Evolutionary conservation across 2,888 invertebrate genomes (phyloP).

Genomic region (Chymomyza procnemis): DNA sequence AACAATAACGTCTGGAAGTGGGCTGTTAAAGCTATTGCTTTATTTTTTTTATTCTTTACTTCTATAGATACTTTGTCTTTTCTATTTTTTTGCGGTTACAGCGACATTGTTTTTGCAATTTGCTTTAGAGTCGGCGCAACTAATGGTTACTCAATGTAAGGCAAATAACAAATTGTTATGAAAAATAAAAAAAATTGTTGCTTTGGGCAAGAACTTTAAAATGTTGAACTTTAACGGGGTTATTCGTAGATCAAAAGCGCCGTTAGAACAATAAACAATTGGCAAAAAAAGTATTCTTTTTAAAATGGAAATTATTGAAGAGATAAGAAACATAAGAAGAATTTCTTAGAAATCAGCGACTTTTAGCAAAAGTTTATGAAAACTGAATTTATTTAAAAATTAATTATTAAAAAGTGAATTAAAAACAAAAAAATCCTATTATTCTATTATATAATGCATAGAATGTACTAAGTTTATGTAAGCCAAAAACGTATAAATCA

Average conservation of each 20-base stretch:
- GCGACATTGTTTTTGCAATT: neutral
- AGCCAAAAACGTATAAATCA: no score
- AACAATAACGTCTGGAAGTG: neutral
- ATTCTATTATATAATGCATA: no score
- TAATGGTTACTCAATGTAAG: neutral
- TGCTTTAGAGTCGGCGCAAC: neutral
- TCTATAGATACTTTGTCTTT: neutral
- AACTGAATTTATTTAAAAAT: no score
- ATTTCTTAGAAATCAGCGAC: no score
- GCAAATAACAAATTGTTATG: neutral
- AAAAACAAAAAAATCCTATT: no score
- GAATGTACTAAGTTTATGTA: no score
- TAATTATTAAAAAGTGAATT: no score
- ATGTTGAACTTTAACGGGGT: neutral
- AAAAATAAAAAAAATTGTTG: neutral
- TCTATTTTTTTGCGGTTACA: neutral
- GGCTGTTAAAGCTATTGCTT: neutral
- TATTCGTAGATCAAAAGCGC: neutral
- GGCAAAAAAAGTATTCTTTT: neutral
- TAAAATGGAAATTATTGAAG: neutral
- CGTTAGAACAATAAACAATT: neutral
- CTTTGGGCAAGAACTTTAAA: neutral
- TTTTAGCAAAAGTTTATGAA: no score
- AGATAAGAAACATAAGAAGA: no score
- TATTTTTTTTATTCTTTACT: neutral